A percentile compares a stretch with the other conserved stretches of the same genome.
phyloP scores from a whole-genome alignment of 2,888 invertebrate genomes.

The Parapristionchus giblindavisi region DNA sequence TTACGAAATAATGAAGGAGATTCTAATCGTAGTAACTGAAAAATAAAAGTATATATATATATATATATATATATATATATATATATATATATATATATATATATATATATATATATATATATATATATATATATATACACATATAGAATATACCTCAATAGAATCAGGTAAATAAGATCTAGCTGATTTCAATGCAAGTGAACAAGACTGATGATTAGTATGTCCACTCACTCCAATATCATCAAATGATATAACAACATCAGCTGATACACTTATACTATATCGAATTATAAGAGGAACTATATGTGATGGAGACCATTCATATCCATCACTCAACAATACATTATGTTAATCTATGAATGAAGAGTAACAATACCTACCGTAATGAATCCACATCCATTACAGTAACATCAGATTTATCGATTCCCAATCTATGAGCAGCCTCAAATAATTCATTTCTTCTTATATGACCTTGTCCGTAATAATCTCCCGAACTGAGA shows the following conservation, averaged over 20 bases:
- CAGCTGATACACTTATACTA: conserved; percentile 50
- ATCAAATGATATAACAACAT: conserved; percentile 86
- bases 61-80: not conserved
- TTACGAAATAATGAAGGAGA: conserved; percentile 36
- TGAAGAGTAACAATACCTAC: conserved; percentile 79
- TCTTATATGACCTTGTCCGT: conserved; percentile 74
- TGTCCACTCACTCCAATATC: conserved; percentile 90
- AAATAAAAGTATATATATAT: not conserved
- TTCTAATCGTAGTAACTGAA: conserved; percentile 19
- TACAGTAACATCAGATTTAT: conserved; percentile 80
- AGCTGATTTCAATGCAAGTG: conserved; percentile 10
- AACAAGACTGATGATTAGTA: conserved; percentile 59
- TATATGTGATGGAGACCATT: conserved; percentile 40
- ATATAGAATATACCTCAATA: not conserved
- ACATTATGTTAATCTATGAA: conserved; percentile 17
- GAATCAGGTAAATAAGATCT: conserved; percentile 44
- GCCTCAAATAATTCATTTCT: conserved; percentile 85
- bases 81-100: not conserved
- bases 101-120: not conserved
- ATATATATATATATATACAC: not conserved
- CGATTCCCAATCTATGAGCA: conserved; percentile 83
- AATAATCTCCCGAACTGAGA: conserved; percentile 52
- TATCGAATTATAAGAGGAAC: conserved; percentile 38
- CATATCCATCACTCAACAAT: conserved; percentile 18
- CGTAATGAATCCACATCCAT: conserved; percentile 76